Base-by-base conservation (phyloP, 2,797 vertebrate genomes). In the Cryptoprocta ferox region DNA sequence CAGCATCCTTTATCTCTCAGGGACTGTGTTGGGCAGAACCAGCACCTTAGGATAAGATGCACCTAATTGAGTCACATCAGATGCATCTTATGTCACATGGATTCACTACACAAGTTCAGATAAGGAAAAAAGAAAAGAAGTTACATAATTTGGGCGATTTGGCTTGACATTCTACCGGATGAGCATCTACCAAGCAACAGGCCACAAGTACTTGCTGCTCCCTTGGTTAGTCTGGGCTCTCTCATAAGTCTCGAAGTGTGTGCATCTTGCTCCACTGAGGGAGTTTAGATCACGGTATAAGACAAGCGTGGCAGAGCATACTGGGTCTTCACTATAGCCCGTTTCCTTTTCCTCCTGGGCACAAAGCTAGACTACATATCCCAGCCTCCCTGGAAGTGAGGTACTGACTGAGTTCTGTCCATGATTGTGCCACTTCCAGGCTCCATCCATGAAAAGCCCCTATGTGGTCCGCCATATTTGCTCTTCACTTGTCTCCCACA, bases 281-380 rank as follows among this genome's bases (percentile, higher is more conserved):
- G 24, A 28, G 12, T 81, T 53, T n/a, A 71, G 68, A 10, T 39
- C 13, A 78, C 32, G 12, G 0, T 18, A 15, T 18, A 63, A 71
- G 82, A 68, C 63, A 8, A n/a, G 14, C 14, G 10, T 66, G 66
- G 21, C 0, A 8, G n/a, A 63, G 50, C 6, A 32, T 11, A 50
- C 53, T 16, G 26, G 14, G 76, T n/a, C 81, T 71, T 87, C n/a
- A 24, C n/a, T 32, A 28, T 79, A 75, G 42, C 6, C 14, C 7
- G 26, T 73, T 81, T 83, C 30, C 18, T 66, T 71, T 83, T 35
- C 37, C n/a, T 98, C 50, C 18, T 45, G 59, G 39, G 39, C 6
- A n/a, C 61, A 48, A 48, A 76, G 10, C 39, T 71, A 21, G 81
- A 66, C 56, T 26, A 7, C 6, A 30, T 12, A 50, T 9, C 13